Evolutionary conservation across 2,888 invertebrate genomes (phyloP), one percentile per base, ranked within the genome.

Genomic region (Cecidostiba fungosa): DNA sequence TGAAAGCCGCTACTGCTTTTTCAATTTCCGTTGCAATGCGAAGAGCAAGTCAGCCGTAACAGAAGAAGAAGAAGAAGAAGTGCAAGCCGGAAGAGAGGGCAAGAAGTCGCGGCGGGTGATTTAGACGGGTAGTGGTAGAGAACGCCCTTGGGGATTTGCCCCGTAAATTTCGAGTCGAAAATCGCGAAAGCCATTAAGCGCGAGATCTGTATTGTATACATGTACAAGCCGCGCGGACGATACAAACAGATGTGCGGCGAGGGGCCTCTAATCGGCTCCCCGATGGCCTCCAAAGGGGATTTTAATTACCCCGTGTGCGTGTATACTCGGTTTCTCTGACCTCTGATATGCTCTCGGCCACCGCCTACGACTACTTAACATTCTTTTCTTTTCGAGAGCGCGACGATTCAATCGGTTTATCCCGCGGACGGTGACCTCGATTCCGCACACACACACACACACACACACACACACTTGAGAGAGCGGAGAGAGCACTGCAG

Each of bases 381-480:
- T 66, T 66, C 16, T 62, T 66, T 29, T 26, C n/a, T 14, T 26
- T 23, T 26, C 26, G 12, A 62, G 26, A 62, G 62, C 62, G 62
- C 66, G 72, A 23, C 36, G 72, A 72, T 72, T 72, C 39, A 72
- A 72, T 72, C 39, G 72, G 72, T 72, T 72, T 72, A 72, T 72
- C 72, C n/a, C 43, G 72, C 72, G 72, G 43, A n/a, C 72, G 19
- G 1, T 39, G 72, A 43, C 72, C 72, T 39, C 72, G 23, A 72
- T 72, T 72, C 39, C 39, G 23, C 39, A 39, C 39, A 23, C n/a
- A 43, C 39, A n/a, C 19, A 10, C n/a, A 23, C 19, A 10, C n/a
- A 23, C 39, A 39, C 39, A 39, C 39, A 23, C n/a, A 43, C 39
- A n/a, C 19, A 10, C n/a, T n/a, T n/a, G n/a, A n/a, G n/a, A n/a